Percentiles rank a stretch among this genome's conserved stretches.
Conservation (phyloP, 2,113 vertebrate genomes). For the Brachyistius frenatus region DNA sequence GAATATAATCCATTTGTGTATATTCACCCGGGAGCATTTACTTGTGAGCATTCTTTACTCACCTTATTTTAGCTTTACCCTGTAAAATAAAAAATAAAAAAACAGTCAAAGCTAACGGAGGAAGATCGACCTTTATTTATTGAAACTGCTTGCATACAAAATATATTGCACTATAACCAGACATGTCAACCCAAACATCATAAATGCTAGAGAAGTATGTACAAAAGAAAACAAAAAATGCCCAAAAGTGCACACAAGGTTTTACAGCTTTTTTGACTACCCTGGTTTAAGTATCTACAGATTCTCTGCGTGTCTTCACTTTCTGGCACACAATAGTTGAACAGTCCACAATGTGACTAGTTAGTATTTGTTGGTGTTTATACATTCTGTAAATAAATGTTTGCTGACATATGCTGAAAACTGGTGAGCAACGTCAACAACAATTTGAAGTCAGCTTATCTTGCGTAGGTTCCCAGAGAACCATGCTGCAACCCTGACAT, state of each 20-base stretch:
- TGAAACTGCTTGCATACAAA: conserved; percentile 99
- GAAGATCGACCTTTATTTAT: conserved; percentile 98
- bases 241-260: conserved; percentile 96
- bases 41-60: not conserved
- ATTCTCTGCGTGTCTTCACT: conserved; percentile 71
- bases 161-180: conserved; percentile 99
- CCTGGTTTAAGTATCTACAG: conserved; percentile 96
- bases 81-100: not conserved
- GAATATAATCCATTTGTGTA: too few relatives aligned
- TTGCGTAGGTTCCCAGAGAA: not conserved
- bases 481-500: conserved; percentile 3
- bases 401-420: conserved; percentile 86
- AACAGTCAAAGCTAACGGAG: conserved; percentile 84
- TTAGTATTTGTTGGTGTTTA: conserved; percentile 81
- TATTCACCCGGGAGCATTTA: too few relatives aligned
- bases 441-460: conserved; percentile 72
- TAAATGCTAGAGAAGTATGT: conserved; percentile 94
- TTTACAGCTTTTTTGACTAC: conserved; percentile 87
- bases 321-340: conserved; percentile 82
- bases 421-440: conserved; percentile 85
- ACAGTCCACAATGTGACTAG: conserved; percentile 90
- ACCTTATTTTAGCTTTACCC: not conserved
- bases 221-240: conserved; percentile 90
- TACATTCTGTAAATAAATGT: conserved; percentile 95
- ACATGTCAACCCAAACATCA: conserved; percentile 97